phyloP scores from a whole-genome alignment of 2,888 invertebrate genomes.

The Chymomyza procnemis region DNA sequence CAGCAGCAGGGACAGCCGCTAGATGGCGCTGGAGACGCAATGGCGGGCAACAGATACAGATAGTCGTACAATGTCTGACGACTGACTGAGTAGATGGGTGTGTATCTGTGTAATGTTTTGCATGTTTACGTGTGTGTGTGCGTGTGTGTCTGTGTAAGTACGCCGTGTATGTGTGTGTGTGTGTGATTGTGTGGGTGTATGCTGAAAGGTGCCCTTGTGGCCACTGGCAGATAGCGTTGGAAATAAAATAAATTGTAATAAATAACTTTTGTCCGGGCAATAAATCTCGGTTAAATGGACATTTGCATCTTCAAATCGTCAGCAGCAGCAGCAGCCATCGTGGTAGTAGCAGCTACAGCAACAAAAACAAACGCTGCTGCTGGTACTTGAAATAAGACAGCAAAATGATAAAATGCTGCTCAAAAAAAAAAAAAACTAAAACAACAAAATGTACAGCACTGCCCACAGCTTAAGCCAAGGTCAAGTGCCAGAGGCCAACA shows the following conservation, averaged over 20 bases:
- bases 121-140: slow-evolving; percentile 2
- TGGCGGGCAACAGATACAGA: background rate
- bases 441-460: background rate
- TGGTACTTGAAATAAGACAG: background rate
- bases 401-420: background rate
- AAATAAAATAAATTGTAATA: slow-evolving; percentile 75
- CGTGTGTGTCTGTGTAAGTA: background rate
- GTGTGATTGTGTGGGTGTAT: slow-evolving; percentile 3
- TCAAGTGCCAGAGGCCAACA: background rate
- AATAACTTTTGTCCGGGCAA: slow-evolving; percentile 67
- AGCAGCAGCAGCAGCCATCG: slow-evolving; percentile 39
- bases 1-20: background rate
- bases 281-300: slow-evolving; percentile 74
- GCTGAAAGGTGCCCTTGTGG: slow-evolving; percentile 34
- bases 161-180: background rate
- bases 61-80: slow-evolving; percentile 1
- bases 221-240: slow-evolving; percentile 64
- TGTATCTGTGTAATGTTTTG: slow-evolving; percentile 2
- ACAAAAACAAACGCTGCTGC: background rate
- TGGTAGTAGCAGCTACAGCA: too few relatives aligned
- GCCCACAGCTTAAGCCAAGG: background rate
- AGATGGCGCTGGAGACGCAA: background rate
- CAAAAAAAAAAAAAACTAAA: background rate
- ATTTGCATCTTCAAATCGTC: slow-evolving; percentile 73
- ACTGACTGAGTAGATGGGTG: background rate